A percentile compares a stretch with the other conserved stretches of the same genome.
phyloP scores from a whole-genome alignment of 2,113 vertebrate species.

The Pitta sordida region DNA sequence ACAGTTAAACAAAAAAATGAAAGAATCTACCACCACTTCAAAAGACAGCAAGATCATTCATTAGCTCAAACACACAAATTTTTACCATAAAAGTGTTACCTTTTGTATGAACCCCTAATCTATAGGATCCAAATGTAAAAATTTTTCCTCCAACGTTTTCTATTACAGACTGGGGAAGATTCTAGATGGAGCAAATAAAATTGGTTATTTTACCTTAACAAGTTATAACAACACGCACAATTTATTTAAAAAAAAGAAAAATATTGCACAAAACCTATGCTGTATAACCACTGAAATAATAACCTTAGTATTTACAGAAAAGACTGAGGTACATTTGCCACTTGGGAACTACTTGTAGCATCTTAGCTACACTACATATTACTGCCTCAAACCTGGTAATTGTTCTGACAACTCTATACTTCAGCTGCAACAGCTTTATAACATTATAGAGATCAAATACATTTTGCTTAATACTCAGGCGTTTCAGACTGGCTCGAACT shows the following conservation, averaged over 20 bases:
- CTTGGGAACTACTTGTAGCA: background rate
- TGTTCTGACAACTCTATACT: background rate
- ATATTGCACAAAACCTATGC: background rate
- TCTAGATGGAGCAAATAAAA: slow-evolving; percentile 70
- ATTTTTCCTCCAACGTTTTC: slow-evolving; percentile 90
- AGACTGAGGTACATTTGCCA: background rate
- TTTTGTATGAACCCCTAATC: slow-evolving; percentile 89
- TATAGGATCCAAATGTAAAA: slow-evolving; percentile 90
- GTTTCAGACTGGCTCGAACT: background rate
- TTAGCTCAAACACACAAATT: background rate
- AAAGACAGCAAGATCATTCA: background rate
- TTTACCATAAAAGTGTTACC: slow-evolving; percentile 68
- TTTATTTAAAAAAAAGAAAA: background rate
- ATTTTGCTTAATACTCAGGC: background rate
- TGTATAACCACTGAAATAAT: background rate
- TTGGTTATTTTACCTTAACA: slow-evolving; percentile 8
- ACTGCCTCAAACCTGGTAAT: background rate
- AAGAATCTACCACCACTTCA: background rate
- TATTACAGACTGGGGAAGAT: slow-evolving; percentile 85
- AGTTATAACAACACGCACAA: background rate
- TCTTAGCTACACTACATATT: background rate
- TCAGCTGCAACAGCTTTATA: background rate
- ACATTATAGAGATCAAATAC: background rate
- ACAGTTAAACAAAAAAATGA: background rate
- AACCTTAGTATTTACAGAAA: background rate